Evolutionary conservation across 2,888 invertebrate species (phyloP), one percentile per base, ranked within the genome.

Genomic region (Tetheella fluctuosa): DNA sequence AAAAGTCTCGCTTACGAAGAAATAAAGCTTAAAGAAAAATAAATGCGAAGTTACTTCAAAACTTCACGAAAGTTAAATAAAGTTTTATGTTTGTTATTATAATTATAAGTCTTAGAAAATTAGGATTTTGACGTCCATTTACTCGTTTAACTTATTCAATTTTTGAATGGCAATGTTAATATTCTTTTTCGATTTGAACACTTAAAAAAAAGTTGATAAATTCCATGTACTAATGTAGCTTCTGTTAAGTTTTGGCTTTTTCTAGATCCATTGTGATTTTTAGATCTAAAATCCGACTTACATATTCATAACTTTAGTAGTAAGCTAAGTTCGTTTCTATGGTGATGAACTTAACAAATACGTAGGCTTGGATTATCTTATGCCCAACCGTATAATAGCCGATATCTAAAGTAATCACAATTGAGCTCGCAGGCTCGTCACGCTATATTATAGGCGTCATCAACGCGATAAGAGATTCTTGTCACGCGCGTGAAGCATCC

Each of bases 401-500:
- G 8, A 30, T 30, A 5, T 8, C 6, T 8, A 30, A 8, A 5
- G 2, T 1, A 37, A 37, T 37, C 37, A 37, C 15, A 2, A 37
- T 37, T 37, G 13, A 5, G 13, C 37, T 2, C 37, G 37, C 37
- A 15, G 5, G 13, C 2, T 15, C 15, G 6, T 15, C 37, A 37
- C 37, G 37, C 37, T 15, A 37, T 15, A 37, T 37, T 37, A 37
- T 37, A 4, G 15, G 13, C 15, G 15, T 37, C 15, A 15, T 37
- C 30, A 7, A n/a, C 4, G 39, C 37, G 15, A 37, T 37, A 39
- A 10, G 7, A 39, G 39, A 39, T n/a, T 39, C 39, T 39, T 39
- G 39, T 39, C 39, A 39, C 39, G 39, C n/a, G 39, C 39, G 39
- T 39, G 39, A 39, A 39, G n/a, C 39, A n/a, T n/a, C 39, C 25